Evolutionary conservation across 2,113 vertebrate genomes (phyloP), one percentile per base, ranked within the genome.

Genomic region (Myotis brandtii): DNA sequence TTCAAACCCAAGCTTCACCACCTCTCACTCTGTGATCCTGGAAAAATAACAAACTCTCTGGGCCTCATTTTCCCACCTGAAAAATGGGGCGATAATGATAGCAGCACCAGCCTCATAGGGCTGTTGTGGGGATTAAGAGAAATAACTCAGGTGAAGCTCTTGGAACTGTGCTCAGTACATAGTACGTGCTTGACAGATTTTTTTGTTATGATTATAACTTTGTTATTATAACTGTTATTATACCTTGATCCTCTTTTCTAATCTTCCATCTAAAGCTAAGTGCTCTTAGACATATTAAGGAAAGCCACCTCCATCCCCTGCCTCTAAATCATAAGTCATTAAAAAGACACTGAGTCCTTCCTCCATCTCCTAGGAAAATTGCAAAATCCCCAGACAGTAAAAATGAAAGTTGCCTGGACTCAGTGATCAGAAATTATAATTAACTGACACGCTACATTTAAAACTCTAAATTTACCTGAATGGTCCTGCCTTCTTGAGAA

Each of bases 401-500:
- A 70, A 90, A 86, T 27, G 5, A 66, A 66, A 66, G 64, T 66
- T 80, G 34, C 66, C 67, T 82, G 48, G 32, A 52, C 56, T 90
- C 8, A 0, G 8, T 75, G 4, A 73, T 91, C 32, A 82, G 32
- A 86, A 50, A 80, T 67, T 81, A 3, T 75, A 34, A 86, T 81
- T 86, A 66, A 37, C 16, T 76, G 56, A 91, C 59, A 69, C 37
- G 40, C 30, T 77, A 67, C 37, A 43, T 75, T 62, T 17, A 95
- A 79, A 91, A 23, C 11, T 82, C 50, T 73, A 81, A 76, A 76
- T 94, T 27, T 81, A 46, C 25, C 17, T 37, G 9, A 82, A 56
- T 86, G 27, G 23, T 37, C 16, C 67, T 77, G 23, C 23, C 43
- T 90, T 87, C 76, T 91, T 93, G 69, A 86, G 87, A 91, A 66